Conservation (phyloP, 1,140 invertebrate genomes). For the Heliconius congener region DNA sequence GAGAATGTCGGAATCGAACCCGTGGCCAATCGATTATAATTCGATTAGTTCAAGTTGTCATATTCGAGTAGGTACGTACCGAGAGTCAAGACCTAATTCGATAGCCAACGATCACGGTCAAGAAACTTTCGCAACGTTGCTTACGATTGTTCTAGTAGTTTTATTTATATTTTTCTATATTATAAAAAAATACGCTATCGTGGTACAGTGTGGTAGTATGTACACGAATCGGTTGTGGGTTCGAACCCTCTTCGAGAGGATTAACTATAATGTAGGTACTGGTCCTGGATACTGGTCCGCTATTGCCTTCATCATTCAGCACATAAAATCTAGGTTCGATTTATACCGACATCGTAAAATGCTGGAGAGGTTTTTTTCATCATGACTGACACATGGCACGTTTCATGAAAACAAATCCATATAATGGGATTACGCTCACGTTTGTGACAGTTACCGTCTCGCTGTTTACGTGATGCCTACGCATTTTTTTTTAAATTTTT, state of each 20-base stretch:
- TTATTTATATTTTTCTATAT: background rate
- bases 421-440: slow-evolving; percentile 1
- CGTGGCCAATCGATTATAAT: slow-evolving; percentile 58
- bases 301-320: too few species aligned
- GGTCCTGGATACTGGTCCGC: too few species aligned
- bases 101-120: slow-evolving; percentile 23
- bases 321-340: too few species aligned
- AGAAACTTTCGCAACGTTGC: slow-evolving; percentile 31
- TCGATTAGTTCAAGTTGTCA: slow-evolving; percentile 44
- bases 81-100: background rate
- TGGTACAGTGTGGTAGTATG: too few species aligned
- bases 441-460: background rate
- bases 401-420: background rate
- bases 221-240: too few species aligned
- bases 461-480: background rate
- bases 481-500: background rate
- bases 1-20: slow-evolving; percentile 33
- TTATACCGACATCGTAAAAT: background rate
- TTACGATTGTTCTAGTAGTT: background rate
- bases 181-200: too few species aligned
- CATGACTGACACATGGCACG: background rate
- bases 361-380: background rate
- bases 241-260: too few species aligned
- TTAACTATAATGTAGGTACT: too few species aligned
- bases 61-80: slow-evolving; percentile 18